Base-by-base conservation (phyloP, 2,113 vertebrate species). In the Trogon melanurus region DNA sequence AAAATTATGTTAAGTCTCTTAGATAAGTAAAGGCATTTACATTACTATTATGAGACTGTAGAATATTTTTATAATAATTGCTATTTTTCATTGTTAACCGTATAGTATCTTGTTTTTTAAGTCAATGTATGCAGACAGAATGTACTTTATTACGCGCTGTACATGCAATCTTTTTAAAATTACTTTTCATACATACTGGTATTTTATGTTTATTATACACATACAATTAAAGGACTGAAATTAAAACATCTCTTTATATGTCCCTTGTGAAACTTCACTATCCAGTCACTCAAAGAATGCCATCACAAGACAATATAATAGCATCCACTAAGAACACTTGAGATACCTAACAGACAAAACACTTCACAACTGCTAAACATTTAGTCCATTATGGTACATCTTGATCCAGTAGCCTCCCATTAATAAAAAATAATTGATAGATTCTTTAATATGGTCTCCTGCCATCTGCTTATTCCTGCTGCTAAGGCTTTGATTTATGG, bases 21-120 rank as follows among this genome's bases (percentile, higher is more conserved):
- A 98, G 94, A 97, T 96, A 86, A 96, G 91, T 94, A 95, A 97
- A 97, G 89, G 91, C 92, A 96, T 96, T 98, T 96, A 95, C 95
- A 97, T 96, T 96, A 47, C 87, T 97, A 85, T 97, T 97, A 95
- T 94, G 94, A 96, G 92, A 91, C 91, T 95, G 91, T 97, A 97
- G 93, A 96, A 86, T 98, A 97, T 97, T 97, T 97, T 98, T 97
- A 64, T 97, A 98, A 98, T 97, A 96, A 97, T 97, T 97, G 71
- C 86, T 97, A 96, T 97, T 98, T 98, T 98, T 98, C 95, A 97
- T 85, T 97, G 94, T 97, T 97, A 97, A 97, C 91, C 96, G 7
- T 88, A 96, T 74, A 93, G 69, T 96, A 91, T 96, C 95, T 97
- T 98, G 95, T 98, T 98, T 98, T 98, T 96, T 93, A 97, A 95